Evolutionary conservation across 2,888 invertebrate genomes (phyloP), one percentile per base, ranked within the genome.

Genomic region (Polia nebulosa): DNA sequence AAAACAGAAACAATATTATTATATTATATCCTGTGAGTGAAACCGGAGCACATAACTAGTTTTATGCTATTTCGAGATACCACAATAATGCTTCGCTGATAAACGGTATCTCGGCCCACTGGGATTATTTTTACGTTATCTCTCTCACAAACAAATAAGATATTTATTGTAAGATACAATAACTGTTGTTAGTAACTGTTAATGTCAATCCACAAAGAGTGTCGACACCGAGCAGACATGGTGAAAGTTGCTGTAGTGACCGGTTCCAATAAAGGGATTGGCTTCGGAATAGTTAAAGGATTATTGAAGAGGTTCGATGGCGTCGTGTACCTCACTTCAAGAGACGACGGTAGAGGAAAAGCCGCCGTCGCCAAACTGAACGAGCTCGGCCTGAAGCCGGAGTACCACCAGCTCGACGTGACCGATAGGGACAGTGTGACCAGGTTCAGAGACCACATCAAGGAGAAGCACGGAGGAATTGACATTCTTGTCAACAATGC

Each of bases 401-500:
- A 79, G 53, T 89, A 84, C 60, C 88, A 88, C 41, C 80, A 82
- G 47, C 76, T 84, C 0, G 84, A 84, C 29, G 77, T 84, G 0
- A 22, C 66, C 0, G 83, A 80, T 79, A 88, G 91, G 68, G 84
- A 87, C 2, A 97, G 97, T 80, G 94, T 97, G n/a, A 82, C 90
- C 4, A 90, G 78, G 20, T 96, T 98, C 74, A 90, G 93, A 25
- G 95, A 97, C 62, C 95, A 96, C 80, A 88, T 98, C 13, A 91
- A 96, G 73, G 84, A 92, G 8, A 96, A 94, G 4, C 94, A 97
- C 83, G 97, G 96, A 20, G 97, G 97, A 0, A 88, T 98, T 11
- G 97, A 98, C 89, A 91, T 98, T 17, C 92, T 98, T 0, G 94
- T 98, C 7, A 98, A 98, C 87, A 98, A 98, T 90, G 98, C 98